Evolutionary conservation across 37 sponge, comb jelly and placozoan species (phyloP), one percentile per base, ranked within the genome.

Genomic region (Corticium candelabrum): DNA sequence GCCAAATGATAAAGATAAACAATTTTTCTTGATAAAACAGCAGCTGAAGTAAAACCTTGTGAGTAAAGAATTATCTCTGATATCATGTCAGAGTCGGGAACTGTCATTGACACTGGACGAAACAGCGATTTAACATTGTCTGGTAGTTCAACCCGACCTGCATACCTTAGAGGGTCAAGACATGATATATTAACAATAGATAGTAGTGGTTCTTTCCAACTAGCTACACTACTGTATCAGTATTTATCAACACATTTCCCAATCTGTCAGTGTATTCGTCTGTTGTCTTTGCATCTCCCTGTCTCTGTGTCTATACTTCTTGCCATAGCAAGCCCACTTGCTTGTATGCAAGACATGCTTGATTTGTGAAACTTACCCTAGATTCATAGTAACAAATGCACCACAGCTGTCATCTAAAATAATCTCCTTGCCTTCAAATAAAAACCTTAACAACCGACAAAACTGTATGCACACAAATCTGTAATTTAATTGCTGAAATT

Each of bases 351-450:
- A 11, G 15, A 21, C 62, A 50, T 11, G 21, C 62, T 50, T 11
- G 62, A 11, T n/a, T n/a, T 50, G 21, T 27, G 15, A 50, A 21
- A 50, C 83, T 37, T 78, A 89, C 84, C 90, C 87, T n/a, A 86
- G 86, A 74, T 91, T 91, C 86, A 86, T 91, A 33, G 92, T 91
- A 37, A 91, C 82, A 77, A 88, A 91, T 73, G 79, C 77, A 15
- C 83, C 88, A 76, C 84, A 91, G 35, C 73, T 75, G 70, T 74
- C 74, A 29, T 69, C 40, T 36, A 91, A 75, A 40, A 77, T 75
- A 33, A 88, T 85, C 57, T 88, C 89, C 67, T 62, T 84, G n/a
- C 84, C 86, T 41, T 89, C 84, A 83, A 89, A 89, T 15, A 83
- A 37, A 76, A 87, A 89, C 37, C 90, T 89, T 67, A 35, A 77